phyloP scores from a whole-genome alignment of 2,797 vertebrate species.

The Diglossa cyanea region DNA sequence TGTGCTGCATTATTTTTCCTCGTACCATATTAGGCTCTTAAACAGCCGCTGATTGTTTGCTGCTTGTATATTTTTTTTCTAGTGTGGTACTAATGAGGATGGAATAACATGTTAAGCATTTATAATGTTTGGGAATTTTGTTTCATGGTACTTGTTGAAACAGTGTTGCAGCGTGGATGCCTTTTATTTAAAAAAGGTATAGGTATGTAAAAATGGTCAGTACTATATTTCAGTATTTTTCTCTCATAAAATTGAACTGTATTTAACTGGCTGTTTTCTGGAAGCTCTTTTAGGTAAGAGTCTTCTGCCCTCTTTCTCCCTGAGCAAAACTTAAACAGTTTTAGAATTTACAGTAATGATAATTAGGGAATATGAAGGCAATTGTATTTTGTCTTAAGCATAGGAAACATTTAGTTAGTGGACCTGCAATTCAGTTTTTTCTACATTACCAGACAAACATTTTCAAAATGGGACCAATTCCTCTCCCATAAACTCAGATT shows the following conservation, averaged over 20 bases:
- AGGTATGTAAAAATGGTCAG: background rate
- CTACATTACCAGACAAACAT: background rate
- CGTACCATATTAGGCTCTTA: background rate
- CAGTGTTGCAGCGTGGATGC: background rate
- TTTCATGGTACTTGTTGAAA: conserved; percentile 62
- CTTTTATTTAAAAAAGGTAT: background rate
- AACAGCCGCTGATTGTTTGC: background rate
- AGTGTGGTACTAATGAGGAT: background rate
- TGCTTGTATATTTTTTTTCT: background rate
- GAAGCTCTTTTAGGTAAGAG: background rate
- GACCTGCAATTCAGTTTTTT: background rate
- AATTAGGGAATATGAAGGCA: background rate
- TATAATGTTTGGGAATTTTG: background rate
- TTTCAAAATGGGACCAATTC: background rate
- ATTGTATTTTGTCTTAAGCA: background rate
- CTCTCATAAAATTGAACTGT: background rate
- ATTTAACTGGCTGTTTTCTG: background rate
- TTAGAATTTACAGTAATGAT: background rate
- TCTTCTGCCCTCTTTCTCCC: background rate
- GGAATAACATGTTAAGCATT: background rate
- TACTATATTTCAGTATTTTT: background rate
- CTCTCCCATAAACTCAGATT: background rate
- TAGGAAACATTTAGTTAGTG: background rate
- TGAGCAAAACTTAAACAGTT: background rate
- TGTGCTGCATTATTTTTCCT: conserved; percentile 62